Evolutionary conservation across 1,140 invertebrate species (phyloP).

Genomic region (Aricia agestis): DNA sequence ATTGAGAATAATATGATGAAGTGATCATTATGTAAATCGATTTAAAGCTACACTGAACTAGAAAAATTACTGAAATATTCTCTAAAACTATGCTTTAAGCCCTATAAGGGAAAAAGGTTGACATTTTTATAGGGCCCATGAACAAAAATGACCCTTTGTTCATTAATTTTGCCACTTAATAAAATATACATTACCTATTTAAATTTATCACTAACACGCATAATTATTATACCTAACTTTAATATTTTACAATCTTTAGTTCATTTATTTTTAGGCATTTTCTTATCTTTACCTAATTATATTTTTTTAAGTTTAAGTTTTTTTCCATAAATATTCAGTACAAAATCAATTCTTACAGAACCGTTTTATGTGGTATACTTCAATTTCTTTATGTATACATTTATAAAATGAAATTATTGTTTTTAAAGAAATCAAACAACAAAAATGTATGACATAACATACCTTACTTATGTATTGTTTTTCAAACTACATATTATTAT

Average conservation of each 20-base stretch:
- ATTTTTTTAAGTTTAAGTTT: neutral
- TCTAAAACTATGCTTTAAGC: too few relatives aligned
- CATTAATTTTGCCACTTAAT: conserved; percentile 18
- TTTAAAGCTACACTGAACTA: too few relatives aligned
- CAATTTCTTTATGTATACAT: neutral
- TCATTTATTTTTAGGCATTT: neutral
- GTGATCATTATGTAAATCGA: too few relatives aligned
- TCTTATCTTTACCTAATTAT: neutral
- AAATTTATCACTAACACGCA: conserved; percentile 15
- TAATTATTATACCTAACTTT: conserved; percentile 8
- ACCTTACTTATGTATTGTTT: neutral
- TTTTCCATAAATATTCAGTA: neutral
- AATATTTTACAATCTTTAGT: neutral
- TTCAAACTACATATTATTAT: neutral
- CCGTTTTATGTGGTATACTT: neutral
- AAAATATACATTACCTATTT: too few relatives aligned
- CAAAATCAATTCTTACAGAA: neutral
- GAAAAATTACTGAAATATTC: too few relatives aligned
- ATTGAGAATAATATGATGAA: too few relatives aligned
- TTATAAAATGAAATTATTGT: neutral
- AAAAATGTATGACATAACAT: too few relatives aligned
- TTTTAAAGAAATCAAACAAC: too few relatives aligned
- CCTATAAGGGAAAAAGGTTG: neutral
- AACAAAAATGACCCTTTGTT: neutral
- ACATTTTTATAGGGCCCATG: neutral